phyloP scores from a whole-genome alignment of 2,888 invertebrate genomes.

The Drosophila anceps region DNA sequence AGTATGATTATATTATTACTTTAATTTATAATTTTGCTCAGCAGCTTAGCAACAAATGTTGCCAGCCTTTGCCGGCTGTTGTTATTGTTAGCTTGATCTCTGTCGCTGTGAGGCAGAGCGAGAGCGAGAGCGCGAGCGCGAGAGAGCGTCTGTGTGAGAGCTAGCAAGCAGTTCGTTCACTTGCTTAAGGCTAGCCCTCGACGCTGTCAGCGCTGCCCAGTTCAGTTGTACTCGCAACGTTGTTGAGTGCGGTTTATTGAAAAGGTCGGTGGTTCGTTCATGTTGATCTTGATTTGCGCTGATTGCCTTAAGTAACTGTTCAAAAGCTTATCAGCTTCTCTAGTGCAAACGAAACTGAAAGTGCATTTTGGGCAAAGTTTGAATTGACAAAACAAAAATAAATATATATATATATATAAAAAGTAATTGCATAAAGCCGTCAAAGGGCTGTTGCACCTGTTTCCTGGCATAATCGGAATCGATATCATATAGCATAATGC shows the following conservation, averaged over 20 bases:
- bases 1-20: neutral
- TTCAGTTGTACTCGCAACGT: conserved; percentile 50
- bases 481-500: conserved; percentile 33
- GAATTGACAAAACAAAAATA: conserved; percentile 3
- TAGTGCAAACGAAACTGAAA: conserved; percentile 52
- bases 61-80: conserved; percentile 40
- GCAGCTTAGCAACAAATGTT: conserved; percentile 48
- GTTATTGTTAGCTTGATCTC: conserved; percentile 54
- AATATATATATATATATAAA: no score
- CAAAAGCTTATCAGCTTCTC: conserved; percentile 30
- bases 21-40: neutral
- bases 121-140: neutral
- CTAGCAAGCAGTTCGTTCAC: conserved; percentile 11
- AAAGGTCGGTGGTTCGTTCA: neutral
- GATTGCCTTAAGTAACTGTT: conserved; percentile 5
- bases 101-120: conserved; percentile 14
- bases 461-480: conserved; percentile 58
- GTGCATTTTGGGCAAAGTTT: conserved; percentile 38
- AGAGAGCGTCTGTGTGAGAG: conserved; percentile 5
- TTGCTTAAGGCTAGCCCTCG: conserved; percentile 64
- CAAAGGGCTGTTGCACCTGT: conserved; percentile 64
- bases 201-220: conserved; percentile 28
- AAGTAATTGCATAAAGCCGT: conserved; percentile 31
- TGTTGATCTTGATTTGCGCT: conserved; percentile 1
- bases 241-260: conserved; percentile 53